Evolutionary conservation across 1,140 invertebrate genomes (phyloP), one percentile per base, ranked within the genome.

Genomic region (Drosophila ohnishii): DNA sequence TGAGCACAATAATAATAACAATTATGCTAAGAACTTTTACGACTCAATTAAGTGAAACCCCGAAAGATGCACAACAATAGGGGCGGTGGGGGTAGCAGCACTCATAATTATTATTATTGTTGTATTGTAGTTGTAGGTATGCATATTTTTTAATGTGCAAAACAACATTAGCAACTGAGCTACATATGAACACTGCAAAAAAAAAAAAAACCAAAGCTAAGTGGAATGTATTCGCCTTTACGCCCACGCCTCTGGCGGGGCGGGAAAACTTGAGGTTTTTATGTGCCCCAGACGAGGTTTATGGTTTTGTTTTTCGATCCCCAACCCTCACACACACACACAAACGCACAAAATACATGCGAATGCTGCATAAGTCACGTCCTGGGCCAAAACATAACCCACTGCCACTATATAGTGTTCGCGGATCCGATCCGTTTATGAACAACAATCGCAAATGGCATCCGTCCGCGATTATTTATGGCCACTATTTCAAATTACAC

Each of bases 201-300:
- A 79, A 82, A 70, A 82, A 86, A 79, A 75, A 50, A 75, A 50
- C 51, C 42, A 42, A 73, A 57, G 78, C 75, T 60, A 82, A 87
- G 72, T 64, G 65, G 62, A 65, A 63, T 75, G 51, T 79, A 37
- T 73, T 48, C 53, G 72, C 58, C 76, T 74, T 79, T 47, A 70
- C 63, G 45, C 51, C 65, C 53, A 50, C 67, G 65, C 19, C 65
- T 13, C n/a, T 40, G 65, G 51, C 35, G 6, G 35, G n/a, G 22
- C 44, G 65, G 53, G 44, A 71, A 53, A 71, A 71, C 66, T 59
- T 72, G 69, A 71, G 44, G 69, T 72, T 59, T 58, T 57, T 61
- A 39, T 66, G 58, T 78, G 75, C 78, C 76, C 84, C 84, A 87
- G 84, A 87, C 84, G 87, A 84, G 80, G 84, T 87, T 87, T 87